These are phyloP conservation scores for Cryptomyrus ogoouensis DNA, from an alignment of 2,113 vertebrate genomes.

Conservation along the genomic window DNA sequence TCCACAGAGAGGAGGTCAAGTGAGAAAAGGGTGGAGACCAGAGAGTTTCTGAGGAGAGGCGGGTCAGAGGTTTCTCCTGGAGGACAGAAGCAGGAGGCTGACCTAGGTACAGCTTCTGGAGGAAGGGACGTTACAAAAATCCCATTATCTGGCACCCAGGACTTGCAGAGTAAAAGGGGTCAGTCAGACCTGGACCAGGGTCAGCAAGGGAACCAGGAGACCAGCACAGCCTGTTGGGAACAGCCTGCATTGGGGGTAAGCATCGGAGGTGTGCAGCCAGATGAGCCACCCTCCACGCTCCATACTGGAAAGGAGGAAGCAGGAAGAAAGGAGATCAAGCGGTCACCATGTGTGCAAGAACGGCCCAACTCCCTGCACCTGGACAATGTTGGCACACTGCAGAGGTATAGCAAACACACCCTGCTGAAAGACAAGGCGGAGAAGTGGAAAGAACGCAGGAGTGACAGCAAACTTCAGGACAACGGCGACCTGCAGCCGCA, in stretches of 20 bases:
- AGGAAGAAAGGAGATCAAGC: conserved; percentile 38
- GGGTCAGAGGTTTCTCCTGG: neutral
- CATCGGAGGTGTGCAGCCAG: neutral
- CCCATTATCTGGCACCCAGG: neutral
- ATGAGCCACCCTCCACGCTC: neutral
- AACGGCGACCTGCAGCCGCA: conserved; percentile 34
- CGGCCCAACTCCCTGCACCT: conserved; percentile 38
- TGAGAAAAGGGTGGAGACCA: neutral
- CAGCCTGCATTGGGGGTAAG: conserved; percentile 32
- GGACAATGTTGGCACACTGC: conserved; percentile 46
- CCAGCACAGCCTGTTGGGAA: neutral
- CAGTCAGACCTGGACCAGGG: neutral
- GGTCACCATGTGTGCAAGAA: conserved; percentile 18
- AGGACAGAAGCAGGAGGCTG: neutral
- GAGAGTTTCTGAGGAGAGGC: neutral
- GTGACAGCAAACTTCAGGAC: conserved; percentile 41
- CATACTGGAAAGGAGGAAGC: neutral
- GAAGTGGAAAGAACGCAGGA: conserved; percentile 70
- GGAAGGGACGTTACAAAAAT: neutral
- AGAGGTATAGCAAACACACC: conserved; percentile 61
- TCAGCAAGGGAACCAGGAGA: neutral
- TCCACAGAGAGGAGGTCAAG: neutral
- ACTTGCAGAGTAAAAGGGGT: neutral
- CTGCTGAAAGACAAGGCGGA: conserved; percentile 68
- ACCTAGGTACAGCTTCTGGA: neutral